Evolutionary conservation across 1,140 invertebrate genomes (phyloP).

Genomic region (Drosophila pandora): DNA sequence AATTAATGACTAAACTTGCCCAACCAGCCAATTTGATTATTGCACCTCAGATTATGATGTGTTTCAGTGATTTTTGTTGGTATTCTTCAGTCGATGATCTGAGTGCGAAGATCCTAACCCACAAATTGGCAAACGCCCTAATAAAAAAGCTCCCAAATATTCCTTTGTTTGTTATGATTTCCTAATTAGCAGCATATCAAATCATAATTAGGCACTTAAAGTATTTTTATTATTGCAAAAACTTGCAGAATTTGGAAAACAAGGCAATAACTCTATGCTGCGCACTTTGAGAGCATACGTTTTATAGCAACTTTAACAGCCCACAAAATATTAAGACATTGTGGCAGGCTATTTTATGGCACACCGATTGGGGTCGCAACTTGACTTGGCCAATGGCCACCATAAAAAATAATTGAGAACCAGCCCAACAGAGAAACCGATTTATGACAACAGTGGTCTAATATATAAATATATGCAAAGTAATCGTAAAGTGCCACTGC

Average conservation of each 20-base stretch:
- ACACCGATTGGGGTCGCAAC: slow-evolving; percentile 59
- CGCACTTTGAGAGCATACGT: slow-evolving; percentile 58
- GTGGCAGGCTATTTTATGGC: slow-evolving; percentile 50
- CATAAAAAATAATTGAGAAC: slow-evolving; percentile 43
- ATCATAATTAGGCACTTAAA: slow-evolving; percentile 71
- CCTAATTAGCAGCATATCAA: slow-evolving; percentile 68
- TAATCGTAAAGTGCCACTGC: slow-evolving; percentile 4
- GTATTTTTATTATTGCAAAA: slow-evolving; percentile 39
- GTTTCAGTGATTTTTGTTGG: neutral
- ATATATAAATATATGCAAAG: slow-evolving; percentile 5
- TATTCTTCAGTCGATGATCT: slow-evolving; percentile 39
- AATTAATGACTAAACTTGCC: slow-evolving; percentile 37
- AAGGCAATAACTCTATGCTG: slow-evolving; percentile 60
- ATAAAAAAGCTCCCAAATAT: slow-evolving; percentile 41
- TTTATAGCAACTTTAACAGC: slow-evolving; percentile 44
- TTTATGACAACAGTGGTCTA: slow-evolving; percentile 25
- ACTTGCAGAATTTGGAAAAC: slow-evolving; percentile 54
- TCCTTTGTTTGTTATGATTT: slow-evolving; percentile 46
- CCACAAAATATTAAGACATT: slow-evolving; percentile 41
- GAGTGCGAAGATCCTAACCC: slow-evolving; percentile 26
- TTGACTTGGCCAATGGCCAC: slow-evolving; percentile 18
- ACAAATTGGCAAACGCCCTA: slow-evolving; percentile 39
- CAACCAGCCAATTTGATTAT: slow-evolving; percentile 25
- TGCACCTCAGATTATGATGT: slow-evolving; percentile 14
- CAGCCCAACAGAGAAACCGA: slow-evolving; percentile 16